Base-by-base conservation (phyloP, 1,140 invertebrate species). In the Lanistes nyassanus region DNA sequence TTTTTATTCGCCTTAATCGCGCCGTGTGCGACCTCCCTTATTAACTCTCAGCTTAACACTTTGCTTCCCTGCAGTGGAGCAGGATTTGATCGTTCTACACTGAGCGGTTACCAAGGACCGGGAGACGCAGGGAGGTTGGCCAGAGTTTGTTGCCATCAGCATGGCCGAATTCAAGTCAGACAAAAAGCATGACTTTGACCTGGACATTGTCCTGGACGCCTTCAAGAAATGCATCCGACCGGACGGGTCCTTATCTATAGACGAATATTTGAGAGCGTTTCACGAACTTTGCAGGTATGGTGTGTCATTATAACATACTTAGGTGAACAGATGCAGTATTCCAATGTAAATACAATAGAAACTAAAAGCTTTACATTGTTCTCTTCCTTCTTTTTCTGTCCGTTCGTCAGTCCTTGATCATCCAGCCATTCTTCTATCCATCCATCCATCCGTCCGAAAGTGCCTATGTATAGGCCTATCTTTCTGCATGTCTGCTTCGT, bases 211-310 rank as follows among this genome's bases (percentile, higher is more conserved):
- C 19, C 69, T 81, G 9, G 56, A 80, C 9, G 78, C 76, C 19
- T 80, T 85, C 55, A 51, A 78, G 34, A 71, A 64, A 55, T 83
- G 82, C 70, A 62, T 75, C 23, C n/a, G 16, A 13, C 36, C 42
- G 11, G 79, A 81, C 60, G 79, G 78, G n/a, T 74, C 64, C 1
- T 23, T 85, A 6, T 23, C 69, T 36, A 23, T 83, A n/a, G 51
- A 73, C 21, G 66, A 81, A 47, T 85, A 85, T 68, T 73, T 85
- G 6, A 34, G 53, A 23, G 83, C 81, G 7, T 85, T 76, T 51
- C 75, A 77, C 13, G 83, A 85, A 73, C 73, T 85, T 7, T 83
- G 82, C 82, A 82, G 82, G 82, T 83, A 76, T 73, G 34, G 11
- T n/a, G 53, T 37, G 13, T 60, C 29, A 0, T 23, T 42, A 23